These are phyloP conservation scores for Cryptocheilus praepositus DNA, from an alignment of 2,888 invertebrate species.

Conservation along the genomic window DNA sequence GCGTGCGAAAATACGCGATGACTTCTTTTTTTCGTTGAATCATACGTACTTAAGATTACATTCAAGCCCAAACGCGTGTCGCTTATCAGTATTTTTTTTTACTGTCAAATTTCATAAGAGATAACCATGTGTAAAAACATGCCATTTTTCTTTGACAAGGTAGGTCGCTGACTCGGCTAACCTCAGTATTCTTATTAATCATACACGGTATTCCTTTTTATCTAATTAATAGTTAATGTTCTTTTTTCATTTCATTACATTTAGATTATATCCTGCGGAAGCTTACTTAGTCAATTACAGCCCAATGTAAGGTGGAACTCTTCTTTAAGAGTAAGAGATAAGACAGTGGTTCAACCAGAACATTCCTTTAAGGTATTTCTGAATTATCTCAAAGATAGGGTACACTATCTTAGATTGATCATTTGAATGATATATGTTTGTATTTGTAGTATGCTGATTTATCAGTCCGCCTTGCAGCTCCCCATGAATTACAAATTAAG, in stretches of 20 bases:
- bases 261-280: conserved; percentile 62
- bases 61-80: conserved; percentile 2
- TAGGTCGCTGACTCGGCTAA: conserved; percentile 13
- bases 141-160: conserved; percentile 13
- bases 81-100: conserved; percentile 19
- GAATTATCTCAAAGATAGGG: neutral
- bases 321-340: conserved; percentile 66
- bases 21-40: conserved; percentile 2
- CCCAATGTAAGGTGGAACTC: conserved; percentile 65
- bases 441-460: conserved; percentile 83
- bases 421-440: neutral
- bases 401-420: conserved; percentile 3
- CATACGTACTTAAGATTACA: conserved; percentile 11
- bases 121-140: conserved; percentile 9
- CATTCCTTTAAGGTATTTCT: conserved; percentile 66
- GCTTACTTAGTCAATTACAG: conserved; percentile 64
- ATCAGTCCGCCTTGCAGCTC: conserved; percentile 84
- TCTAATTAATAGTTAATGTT: conserved; percentile 8
- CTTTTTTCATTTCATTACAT: conserved; percentile 24
- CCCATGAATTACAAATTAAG: conserved; percentile 86
- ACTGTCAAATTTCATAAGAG: conserved; percentile 14
- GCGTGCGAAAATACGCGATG: neutral
- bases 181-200: neutral
- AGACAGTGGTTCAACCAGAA: conserved; percentile 63
- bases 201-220: neutral